Percentiles rank a stretch among this genome's conserved stretches.
phyloP scores from a whole-genome alignment of 2,888 invertebrate genomes.

The Amiota minor region DNA sequence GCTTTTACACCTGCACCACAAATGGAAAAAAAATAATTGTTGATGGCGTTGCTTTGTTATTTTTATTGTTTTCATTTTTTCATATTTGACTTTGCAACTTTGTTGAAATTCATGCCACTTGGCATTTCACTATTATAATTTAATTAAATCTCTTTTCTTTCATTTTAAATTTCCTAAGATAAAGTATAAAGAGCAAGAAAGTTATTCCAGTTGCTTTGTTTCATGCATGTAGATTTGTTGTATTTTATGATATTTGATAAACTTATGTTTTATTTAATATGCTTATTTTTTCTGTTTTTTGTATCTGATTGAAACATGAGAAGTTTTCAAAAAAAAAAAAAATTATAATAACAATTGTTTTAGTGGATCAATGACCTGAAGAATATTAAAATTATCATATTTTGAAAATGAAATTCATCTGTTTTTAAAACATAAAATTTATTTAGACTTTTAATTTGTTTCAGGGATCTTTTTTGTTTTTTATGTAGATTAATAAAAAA shows the following conservation, averaged over 20 bases:
- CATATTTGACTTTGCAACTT: slow-evolving; percentile 50
- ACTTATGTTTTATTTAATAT: slow-evolving; percentile 38
- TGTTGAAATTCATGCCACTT: slow-evolving; percentile 67
- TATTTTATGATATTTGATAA: slow-evolving; percentile 64
- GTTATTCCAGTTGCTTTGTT: no score
- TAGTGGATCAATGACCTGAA: no score
- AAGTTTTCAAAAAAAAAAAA: no score
- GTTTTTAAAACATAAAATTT: no score
- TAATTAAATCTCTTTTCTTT: slow-evolving; percentile 7
- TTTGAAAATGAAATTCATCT: no score
- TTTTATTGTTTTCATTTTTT: slow-evolving; percentile 6
- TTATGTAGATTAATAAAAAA: no score
- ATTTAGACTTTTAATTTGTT: no score
- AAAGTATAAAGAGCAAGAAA: no score
- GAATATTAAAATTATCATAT: no score
- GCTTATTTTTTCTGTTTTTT: slow-evolving; percentile 38
- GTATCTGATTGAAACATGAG: not conserved
- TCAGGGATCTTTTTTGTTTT: no score
- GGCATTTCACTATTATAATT: slow-evolving; percentile 47
- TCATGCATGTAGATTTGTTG: slow-evolving; percentile 25
- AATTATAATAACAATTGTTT: no score
- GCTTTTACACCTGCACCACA: slow-evolving; percentile 17
- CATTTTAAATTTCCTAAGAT: not conserved
- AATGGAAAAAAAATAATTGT: not conserved
- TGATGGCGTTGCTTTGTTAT: slow-evolving; percentile 21